Conservation (phyloP, 2,888 invertebrate species). For the Conops quadrifasciatus region DNA sequence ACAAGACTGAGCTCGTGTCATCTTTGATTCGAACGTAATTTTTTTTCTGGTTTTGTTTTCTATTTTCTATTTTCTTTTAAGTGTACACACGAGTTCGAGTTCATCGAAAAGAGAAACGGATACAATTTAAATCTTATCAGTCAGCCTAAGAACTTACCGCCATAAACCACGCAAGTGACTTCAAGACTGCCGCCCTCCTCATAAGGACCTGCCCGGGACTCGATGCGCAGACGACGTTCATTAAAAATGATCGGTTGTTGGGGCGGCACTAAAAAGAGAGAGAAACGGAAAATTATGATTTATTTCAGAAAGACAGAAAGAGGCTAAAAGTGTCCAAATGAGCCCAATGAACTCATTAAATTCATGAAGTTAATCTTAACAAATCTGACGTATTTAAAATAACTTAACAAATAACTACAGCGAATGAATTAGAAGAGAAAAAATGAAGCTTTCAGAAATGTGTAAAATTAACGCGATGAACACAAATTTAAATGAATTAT, state of each 20-base stretch:
- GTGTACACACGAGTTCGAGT: too few relatives aligned
- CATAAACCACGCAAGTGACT: conserved; percentile 76
- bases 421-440: too few relatives aligned
- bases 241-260: conserved; percentile 76
- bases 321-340: neutral
- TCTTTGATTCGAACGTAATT: neutral
- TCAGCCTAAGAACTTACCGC: conserved; percentile 69
- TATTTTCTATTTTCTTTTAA: too few relatives aligned
- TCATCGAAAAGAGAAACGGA: neutral
- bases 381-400: too few relatives aligned
- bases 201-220: conserved; percentile 74
- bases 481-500: too few relatives aligned
- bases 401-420: too few relatives aligned
- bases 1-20: neutral
- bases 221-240: conserved; percentile 71
- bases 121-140: conserved; percentile 2
- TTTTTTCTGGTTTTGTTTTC: conserved; percentile 3
- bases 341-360: too few relatives aligned
- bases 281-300: conserved; percentile 44
- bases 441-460: too few relatives aligned
- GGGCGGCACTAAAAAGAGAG: conserved; percentile 74
- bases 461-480: too few relatives aligned
- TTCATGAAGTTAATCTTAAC: too few relatives aligned
- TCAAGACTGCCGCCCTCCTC: conserved; percentile 76
- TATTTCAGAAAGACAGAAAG: conserved; percentile 8